Evolutionary conservation across 1,140 invertebrate genomes (phyloP).

Genomic region (Conus ventricosus): DNA sequence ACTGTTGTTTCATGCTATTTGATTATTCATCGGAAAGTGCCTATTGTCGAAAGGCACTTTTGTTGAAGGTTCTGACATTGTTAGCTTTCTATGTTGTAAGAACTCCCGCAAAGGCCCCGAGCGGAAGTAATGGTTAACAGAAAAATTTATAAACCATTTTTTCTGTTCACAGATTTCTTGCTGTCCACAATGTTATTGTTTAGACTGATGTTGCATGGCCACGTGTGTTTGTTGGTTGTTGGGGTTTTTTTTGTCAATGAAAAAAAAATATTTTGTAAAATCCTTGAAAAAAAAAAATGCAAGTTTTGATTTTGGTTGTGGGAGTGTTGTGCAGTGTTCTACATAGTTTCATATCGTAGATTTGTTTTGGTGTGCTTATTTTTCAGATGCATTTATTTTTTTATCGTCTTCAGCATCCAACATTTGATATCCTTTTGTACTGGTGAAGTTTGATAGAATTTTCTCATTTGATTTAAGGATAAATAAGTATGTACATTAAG

Average conservation of each 20-base stretch:
- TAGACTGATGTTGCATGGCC: background rate
- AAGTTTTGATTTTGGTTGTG: slow-evolving; percentile 1
- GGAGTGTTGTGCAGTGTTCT: background rate
- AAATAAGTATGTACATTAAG: slow-evolving; percentile 1
- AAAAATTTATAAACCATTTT: background rate
- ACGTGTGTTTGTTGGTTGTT: background rate
- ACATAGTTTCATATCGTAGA: slow-evolving; percentile 13
- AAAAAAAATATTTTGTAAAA: background rate
- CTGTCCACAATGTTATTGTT: background rate
- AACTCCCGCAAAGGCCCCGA: background rate
- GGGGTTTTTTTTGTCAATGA: background rate
- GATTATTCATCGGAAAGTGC: slow-evolving; percentile 40
- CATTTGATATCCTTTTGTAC: slow-evolving; percentile 22
- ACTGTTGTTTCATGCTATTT: slow-evolving; percentile 42
- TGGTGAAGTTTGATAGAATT: slow-evolving; percentile 30
- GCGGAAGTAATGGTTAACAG: background rate
- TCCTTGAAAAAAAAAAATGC: background rate
- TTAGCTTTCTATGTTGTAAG: slow-evolving; percentile 30
- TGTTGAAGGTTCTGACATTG: slow-evolving; percentile 32
- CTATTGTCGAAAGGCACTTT: slow-evolving; percentile 34
- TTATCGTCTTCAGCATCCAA: background rate
- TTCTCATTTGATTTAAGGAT: slow-evolving; percentile 8
- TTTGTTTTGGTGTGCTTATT: slow-evolving; percentile 8
- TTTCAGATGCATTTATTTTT: slow-evolving; percentile 17
- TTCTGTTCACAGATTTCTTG: background rate